Base-by-base conservation (phyloP, 2,113 vertebrate species). In the Oophaga pumilio region DNA sequence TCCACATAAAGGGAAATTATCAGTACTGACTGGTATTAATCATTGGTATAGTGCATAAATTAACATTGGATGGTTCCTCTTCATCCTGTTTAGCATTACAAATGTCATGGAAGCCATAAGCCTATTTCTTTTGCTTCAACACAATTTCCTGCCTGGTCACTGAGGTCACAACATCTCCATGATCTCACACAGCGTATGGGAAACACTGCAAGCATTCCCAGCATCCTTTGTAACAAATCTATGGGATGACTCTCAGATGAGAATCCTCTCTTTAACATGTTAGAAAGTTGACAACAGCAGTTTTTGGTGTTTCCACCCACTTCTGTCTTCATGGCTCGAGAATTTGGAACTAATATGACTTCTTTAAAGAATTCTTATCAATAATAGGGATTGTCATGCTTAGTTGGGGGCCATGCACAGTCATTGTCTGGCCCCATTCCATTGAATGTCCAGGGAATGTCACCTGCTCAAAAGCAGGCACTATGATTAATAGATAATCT, bases 311-410 rank as follows among this genome's bases (percentile, higher is more conserved):
- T 73, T 33, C 15, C 28, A 8, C 69, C 15, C 28, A 24, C 43
- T 73, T 73, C 20, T 43, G 69, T 33, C 15, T 33, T 20, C 69
- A 20, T 17, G 7, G 6, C 28, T 73, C 20, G 18, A 33, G 69
- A 73, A 43, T 49, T 73, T 49, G 33, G 14, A 43, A 73, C 15
- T 73, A 73, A 43, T 73, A 73, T 20, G 69, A 28, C 8, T 1
- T 18, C 17, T 73, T 73, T 9, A 20, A 73, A 33, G 33, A 73
- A 76, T 50, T 76, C 20, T 52, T 50, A 20, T 22, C 7, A 50
- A 76, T 6, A 76, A 76, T n/a, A n/a, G 74, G 74, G 49, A 76
- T 76, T 76, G 74, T 52, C 74, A 4, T 76, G 74, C 49, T 52
- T 18, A 49, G 43, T 13, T 52, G 74, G 74, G 74, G 74, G 74